Evolutionary conservation across 1,140 invertebrate species (phyloP).

Genomic region (Eciton burchellii): DNA sequence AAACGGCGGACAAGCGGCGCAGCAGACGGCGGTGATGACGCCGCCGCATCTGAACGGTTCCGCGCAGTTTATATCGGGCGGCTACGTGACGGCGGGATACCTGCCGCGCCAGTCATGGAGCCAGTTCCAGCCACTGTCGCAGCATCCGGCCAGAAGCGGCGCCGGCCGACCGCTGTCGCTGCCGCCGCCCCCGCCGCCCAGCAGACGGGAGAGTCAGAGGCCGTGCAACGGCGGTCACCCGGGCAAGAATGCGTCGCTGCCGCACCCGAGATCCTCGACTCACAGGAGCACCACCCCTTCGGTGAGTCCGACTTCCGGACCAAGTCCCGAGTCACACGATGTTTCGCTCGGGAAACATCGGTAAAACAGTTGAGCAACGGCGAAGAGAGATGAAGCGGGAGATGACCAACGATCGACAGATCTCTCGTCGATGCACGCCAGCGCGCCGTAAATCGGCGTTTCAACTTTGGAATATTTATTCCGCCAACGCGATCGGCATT

Average conservation of each 20-base stretch:
- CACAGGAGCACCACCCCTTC: conserved; percentile 79
- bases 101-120: conserved; percentile 82
- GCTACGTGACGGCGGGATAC: conserved; percentile 79
- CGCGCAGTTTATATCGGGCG: conserved; percentile 82
- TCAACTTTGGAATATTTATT: too few relatives aligned
- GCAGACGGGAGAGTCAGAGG: conserved; percentile 76
- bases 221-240: conserved; percentile 57
- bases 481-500: too few relatives aligned
- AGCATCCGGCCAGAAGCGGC: conserved; percentile 59
- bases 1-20: conserved; percentile 81
- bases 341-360: too few relatives aligned
- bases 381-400: background rate
- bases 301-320: conserved; percentile 77
- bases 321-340: background rate
- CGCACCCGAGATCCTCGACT: conserved; percentile 71
- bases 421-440: too few relatives aligned
- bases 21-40: conserved; percentile 83
- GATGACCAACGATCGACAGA: too few relatives aligned
- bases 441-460: too few relatives aligned
- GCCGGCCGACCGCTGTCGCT: conserved; percentile 81
- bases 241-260: conserved; percentile 75
- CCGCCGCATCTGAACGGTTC: conserved; percentile 84
- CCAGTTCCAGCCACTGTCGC: conserved; percentile 75
- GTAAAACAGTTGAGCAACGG: too few relatives aligned
- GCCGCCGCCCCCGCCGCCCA: conserved; percentile 81